Evolutionary conservation across 2,113 vertebrate species (phyloP), one percentile per base, ranked within the genome.

Genomic region (Murina feae): DNA sequence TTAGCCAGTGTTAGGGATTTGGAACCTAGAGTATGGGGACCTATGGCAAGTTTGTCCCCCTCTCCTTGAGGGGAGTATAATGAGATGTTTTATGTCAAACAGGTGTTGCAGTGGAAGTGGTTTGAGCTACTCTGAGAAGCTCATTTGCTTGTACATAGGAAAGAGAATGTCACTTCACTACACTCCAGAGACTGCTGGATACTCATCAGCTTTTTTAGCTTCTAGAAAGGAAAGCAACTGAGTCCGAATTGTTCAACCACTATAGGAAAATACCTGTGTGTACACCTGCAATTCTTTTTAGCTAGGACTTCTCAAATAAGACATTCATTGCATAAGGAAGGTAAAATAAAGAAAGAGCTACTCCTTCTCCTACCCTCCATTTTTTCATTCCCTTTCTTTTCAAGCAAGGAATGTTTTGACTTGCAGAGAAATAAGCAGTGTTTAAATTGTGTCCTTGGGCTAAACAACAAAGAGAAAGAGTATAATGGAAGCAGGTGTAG

Each of bases 341-440:
- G 75, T 82, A 83, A 39, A 93, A 37, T 90, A 35, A 30, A 88
- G 81, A 72, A 23, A 84, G 76, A 51, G 9, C 16, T 60, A 35
- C 25, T 71, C 49, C 58, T 87, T 80, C n/a, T 80, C 44, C 49
- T 79, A 55, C 37, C 39, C 37, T 87, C 58, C 39, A 30, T 92
- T 95, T 89, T 95, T 30, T 76, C 76, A 76, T 80, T 95, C 84
- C 32, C 10, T 81, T 30, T 90, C 44, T 39, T 87, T n/a, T 92
- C 58, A 90, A 76, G 44, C 30, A 92, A 58, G 76, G 49, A 81
- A 95, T 72, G 60, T 92, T 96, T 86, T 90, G 75, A 92, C 78
- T 88, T 90, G 35, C 6, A 72, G 44, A 89, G 63, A 89, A 95
- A 93, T 78, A 93, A 85, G 30, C 4, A n/a, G 0, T 92, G n/a